A percentile compares a stretch with the other conserved stretches of the same genome.
Conservation (phyloP, 2,113 vertebrate species). For the Lophochroa leadbeateri region DNA sequence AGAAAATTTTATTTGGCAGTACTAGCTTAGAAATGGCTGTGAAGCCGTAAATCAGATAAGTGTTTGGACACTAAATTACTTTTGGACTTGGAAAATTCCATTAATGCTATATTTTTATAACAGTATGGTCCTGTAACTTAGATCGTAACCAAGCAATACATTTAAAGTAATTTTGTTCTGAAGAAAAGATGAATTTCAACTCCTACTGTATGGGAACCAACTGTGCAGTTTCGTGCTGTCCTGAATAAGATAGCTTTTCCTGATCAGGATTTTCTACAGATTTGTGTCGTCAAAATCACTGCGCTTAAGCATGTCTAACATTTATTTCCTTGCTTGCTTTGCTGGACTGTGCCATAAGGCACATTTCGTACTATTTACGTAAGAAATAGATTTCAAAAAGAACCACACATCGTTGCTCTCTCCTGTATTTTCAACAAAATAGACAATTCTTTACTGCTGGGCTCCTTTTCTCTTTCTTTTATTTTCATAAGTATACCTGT, state of each 20-base stretch:
- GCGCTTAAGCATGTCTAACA: background rate
- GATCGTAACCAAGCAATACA: background rate
- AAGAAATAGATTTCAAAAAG: background rate
- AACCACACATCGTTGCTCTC: background rate
- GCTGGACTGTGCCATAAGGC: background rate
- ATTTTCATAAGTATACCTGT: background rate
- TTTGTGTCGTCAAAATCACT: background rate
- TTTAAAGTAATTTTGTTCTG: background rate
- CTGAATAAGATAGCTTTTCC: background rate
- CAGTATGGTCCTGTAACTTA: conserved; percentile 17
- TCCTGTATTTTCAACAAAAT: background rate
- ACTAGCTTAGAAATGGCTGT: background rate
- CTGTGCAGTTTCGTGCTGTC: background rate
- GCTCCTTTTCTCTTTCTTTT: background rate
- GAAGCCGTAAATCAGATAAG: conserved; percentile 37
- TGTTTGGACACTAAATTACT: conserved; percentile 39
- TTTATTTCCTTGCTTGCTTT: background rate
- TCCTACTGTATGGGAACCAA: background rate
- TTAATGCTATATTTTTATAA: conserved; percentile 34
- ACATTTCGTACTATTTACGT: accelerated
- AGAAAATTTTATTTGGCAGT: conserved; percentile 54
- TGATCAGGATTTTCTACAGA: background rate
- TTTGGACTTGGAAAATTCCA: conserved; percentile 49
- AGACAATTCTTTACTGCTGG: background rate
- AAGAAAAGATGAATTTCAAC: conserved; percentile 1